Percentiles rank a stretch among this genome's conserved stretches.
Conservation (phyloP, 2,888 invertebrate genomes). For the Nebria salina region DNA sequence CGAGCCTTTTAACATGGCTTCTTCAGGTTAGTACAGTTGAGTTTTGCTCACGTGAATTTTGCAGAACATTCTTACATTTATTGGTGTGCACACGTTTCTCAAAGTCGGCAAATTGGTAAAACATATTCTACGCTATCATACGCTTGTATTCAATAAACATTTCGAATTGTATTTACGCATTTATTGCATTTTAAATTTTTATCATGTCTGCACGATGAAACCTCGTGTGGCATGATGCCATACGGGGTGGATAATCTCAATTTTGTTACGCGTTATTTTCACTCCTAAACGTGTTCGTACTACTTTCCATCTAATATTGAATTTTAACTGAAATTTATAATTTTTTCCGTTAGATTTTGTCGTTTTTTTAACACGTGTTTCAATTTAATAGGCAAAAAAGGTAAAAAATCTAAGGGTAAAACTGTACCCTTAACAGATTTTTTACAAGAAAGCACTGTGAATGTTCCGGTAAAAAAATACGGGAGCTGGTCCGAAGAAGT, state of each 20-base stretch:
- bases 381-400: conserved; percentile 76
- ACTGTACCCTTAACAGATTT: conserved; percentile 84
- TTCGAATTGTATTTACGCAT: conserved; percentile 24
- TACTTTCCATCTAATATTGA: neutral
- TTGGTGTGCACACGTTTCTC: conserved; percentile 36
- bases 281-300: conserved; percentile 62
- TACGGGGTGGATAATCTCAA: neutral
- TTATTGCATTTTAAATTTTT: conserved; percentile 33
- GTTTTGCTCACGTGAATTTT: conserved; percentile 64
- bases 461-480: conserved; percentile 68
- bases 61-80: conserved; percentile 39
- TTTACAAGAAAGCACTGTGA: conserved; percentile 72
- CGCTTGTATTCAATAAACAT: conserved; percentile 24
- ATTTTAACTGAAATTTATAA: conserved; percentile 33
- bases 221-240: conserved; percentile 38
- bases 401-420: conserved; percentile 86
- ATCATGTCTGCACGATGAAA: conserved; percentile 39
- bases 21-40: conserved; percentile 73
- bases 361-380: conserved; percentile 27
- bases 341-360: conserved; percentile 12
- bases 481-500: conserved; percentile 82
- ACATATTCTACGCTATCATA: conserved; percentile 46
- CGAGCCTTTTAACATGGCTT: conserved; percentile 74
- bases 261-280: conserved; percentile 57
- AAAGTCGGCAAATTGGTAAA: conserved; percentile 52